Evolutionary conservation across 2,113 vertebrate species (phyloP), one percentile per base, ranked within the genome.

Genomic region (Bubo bubo): DNA sequence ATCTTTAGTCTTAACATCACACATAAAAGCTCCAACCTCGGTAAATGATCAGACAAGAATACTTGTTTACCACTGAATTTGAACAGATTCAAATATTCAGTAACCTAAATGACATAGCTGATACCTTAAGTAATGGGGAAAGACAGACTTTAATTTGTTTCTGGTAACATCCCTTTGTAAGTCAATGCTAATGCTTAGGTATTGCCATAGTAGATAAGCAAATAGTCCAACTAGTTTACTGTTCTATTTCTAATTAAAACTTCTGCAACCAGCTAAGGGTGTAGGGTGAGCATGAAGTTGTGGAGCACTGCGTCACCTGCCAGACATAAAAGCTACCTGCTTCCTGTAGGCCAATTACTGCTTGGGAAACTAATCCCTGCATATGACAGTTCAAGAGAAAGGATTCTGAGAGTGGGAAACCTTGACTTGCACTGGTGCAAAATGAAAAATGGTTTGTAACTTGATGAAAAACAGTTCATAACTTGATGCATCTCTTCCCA

Each of bases 401-500:
- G 26, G 5, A 10, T 56, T 76, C 32, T 74, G 17, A 28, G 8
- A 16, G 3, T 50, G 12, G 22, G 21, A 83, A 80, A 47, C 9
- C 6, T 59, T 28, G 13, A 37, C 37, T 43, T 85, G 5, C 18
- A 26, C 6, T 80, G 49, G 3, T 66, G 3, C 7, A 77, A 62
- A 32, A 15, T 32, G 14, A 67, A 37, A 71, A 68, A 15, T 67
- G 14, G 7, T 35, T 77, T 93, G 13, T 53, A 64, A 30, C n/a
- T 68, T 56, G 28, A 10, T 70, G 47, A 41, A 64, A 56, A 50
- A 11, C 56, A 30, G 6, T 18, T 71, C 83, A 16, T 70, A 74
- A 35, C 72, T 75, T 71, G 35, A 13, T 77, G 15, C 35, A 41
- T 95, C 35, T 88, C 41, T 75, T 93, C 68, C 67, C 71, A 99